Evolutionary conservation across 23 tunicate species (phyloP).

Genomic region (Diplosoma virens): DNA sequence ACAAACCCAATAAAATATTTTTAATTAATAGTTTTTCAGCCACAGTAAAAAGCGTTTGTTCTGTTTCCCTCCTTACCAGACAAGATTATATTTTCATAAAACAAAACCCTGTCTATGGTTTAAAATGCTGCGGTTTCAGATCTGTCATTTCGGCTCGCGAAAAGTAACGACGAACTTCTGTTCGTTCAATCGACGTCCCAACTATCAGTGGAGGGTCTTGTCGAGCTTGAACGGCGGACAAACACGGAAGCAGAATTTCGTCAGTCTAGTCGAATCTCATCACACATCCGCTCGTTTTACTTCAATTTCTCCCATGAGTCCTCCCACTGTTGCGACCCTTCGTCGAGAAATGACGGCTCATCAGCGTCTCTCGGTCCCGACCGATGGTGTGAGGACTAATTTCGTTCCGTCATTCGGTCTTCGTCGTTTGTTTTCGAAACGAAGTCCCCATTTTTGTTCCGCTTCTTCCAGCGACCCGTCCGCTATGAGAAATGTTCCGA

Average conservation of each 20-base stretch:
- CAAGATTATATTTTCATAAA: too few species aligned
- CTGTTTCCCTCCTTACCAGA: too few species aligned
- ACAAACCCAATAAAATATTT: too few species aligned
- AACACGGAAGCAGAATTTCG: not conserved
- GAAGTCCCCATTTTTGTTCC: too few species aligned
- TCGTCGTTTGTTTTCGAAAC: not conserved
- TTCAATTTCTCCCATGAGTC: not conserved
- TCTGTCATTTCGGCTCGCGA: slow-evolving; percentile 5
- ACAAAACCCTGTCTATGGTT: too few species aligned
- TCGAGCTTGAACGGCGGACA: not conserved
- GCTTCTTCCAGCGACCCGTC: too few species aligned
- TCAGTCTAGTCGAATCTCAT: not conserved
- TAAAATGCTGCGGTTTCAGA: not conserved
- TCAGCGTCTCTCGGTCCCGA: too few species aligned
- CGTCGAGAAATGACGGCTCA: too few species aligned
- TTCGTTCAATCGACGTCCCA: not conserved
- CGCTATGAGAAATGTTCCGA: too few species aligned
- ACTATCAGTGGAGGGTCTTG: slow-evolving; percentile 1
- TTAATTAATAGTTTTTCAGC: too few species aligned
- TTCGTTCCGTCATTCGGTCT: not conserved
- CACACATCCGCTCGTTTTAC: slow-evolving; percentile 1
- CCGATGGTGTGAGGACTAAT: slow-evolving; percentile 18
- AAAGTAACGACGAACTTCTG: not conserved
- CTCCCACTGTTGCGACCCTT: not conserved
- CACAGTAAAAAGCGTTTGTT: too few species aligned